A percentile compares a stretch with the other conserved stretches of the same genome.
These are phyloP conservation scores for Mantis religiosa DNA, from an alignment of 2,888 invertebrate genomes.

Conservation along the genomic window DNA sequence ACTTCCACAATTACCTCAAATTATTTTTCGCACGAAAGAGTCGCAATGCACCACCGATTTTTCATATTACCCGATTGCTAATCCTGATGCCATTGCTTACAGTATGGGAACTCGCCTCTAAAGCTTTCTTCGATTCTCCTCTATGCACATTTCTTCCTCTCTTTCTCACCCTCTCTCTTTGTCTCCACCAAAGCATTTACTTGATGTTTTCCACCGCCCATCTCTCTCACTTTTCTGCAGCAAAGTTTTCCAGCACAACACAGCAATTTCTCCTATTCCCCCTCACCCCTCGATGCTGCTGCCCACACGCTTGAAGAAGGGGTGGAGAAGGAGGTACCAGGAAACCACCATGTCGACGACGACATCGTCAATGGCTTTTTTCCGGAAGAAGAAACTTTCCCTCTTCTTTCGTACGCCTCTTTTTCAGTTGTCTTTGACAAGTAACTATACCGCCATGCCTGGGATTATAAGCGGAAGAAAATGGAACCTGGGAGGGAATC, in stretches of 20 bases:
- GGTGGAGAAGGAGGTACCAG: not conserved
- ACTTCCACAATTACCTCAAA: not conserved
- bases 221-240: slow-evolving; percentile 5
- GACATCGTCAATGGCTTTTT: slow-evolving; percentile 20
- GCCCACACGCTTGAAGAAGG: not conserved
- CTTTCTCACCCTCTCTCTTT: not conserved
- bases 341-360: slow-evolving; percentile 18
- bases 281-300: not conserved
- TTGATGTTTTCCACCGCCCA: not conserved
- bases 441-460: slow-evolving; percentile 20
- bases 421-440: slow-evolving; percentile 27
- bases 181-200: not conserved
- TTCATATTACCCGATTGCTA: not conserved
- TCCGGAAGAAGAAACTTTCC: slow-evolving; percentile 28
- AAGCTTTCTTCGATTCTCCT: not conserved
- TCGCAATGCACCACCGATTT: not conserved
- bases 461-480: slow-evolving; percentile 16
- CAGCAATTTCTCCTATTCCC: slow-evolving; percentile 13
- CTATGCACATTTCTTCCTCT: not conserved
- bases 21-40: not conserved
- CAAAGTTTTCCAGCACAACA: slow-evolving; percentile 21
- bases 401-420: not conserved
- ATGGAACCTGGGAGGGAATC: not conserved
- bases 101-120: not conserved
- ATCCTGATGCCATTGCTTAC: not conserved